Base-by-base conservation (phyloP, 2,113 vertebrate species). In the Periophthalmus modestus region DNA sequence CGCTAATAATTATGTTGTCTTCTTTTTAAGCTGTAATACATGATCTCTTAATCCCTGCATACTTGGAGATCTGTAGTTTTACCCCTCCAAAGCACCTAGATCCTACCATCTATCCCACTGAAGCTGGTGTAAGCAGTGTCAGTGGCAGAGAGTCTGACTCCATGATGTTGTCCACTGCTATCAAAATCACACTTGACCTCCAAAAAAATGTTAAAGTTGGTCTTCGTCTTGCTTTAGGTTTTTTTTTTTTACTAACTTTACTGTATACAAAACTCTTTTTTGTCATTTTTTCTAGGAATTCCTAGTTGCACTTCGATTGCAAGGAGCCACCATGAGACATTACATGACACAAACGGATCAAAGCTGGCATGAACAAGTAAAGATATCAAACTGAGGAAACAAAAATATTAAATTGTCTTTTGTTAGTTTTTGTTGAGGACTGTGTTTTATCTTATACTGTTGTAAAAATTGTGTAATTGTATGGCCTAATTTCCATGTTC, bases 321-420 rank as follows among this genome's bases (percentile, higher is more conserved):
- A 95, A 76, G 95, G 93, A 59, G 96, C 96, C 75, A 97, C 96
- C 7, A 90, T 97, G 79, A 88, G 95, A 78, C 95, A 97, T 91
- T 85, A 92, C 71, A 90, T 96, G 94, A 92, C 94, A 0, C 91
- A 94, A 62, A 91, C 91, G 6, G 90, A 92, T 74, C 95, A 96
- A 78, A 97, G 96, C 83, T 97, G 96, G 96, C 93, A 97, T n/a
- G 94, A 95, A 72, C 96, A 97, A 94, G 96, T 97, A 81, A 79
- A 77, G 14, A 55, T 62, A 23, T 7, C 3, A 61, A 61, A 33
- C 6, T 33, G 15, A 14, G 33, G 58, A 28, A 21, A 52, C 52
- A 55, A n/a, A 21, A 55, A 2, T 11, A 11, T 55, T 55, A 55
- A 52, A 55, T 16, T 4, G 5, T 19, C 4, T 52, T 52, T 18